Evolutionary conservation across 53 echinoderm and acorn worm genomes (phyloP), one percentile per base, ranked within the genome.

Genomic region (Astropecten irregularis): DNA sequence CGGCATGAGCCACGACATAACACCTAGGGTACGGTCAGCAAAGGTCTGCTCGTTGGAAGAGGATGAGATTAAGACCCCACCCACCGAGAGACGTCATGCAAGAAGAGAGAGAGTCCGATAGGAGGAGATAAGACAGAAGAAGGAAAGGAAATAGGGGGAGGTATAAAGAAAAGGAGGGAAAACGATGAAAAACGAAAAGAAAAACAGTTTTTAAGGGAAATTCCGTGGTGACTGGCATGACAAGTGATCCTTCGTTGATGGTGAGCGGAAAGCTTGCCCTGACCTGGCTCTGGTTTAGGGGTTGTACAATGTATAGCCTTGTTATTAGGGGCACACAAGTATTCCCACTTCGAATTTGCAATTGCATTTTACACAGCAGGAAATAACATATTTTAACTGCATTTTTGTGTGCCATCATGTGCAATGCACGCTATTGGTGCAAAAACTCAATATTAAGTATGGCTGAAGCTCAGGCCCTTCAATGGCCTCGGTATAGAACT

Each of bases 1-100:
- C 4, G 93, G 93, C 62, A 93, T 93, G 21, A 93, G 77, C 93
- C 93, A 93, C 2, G 93, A 86, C 87, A 88, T 87, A n/a, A 68
- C 67, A 37, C 93, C 90, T 0, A 93, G 82, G 11, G 87, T 87
- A 21, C 93, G 77, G 65, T 93, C 79, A 33, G 85, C 88, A 84
- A 93, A 89, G 26, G 93, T 93, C 93, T 93, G 47, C 27, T 26
- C 47, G 50, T 66, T 26, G 37, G 40, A 35, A 36, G 36, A 32
- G 16, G 33, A 29, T 33, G 33, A 31, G 61, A 29, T 16, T 37
- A 36, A 27, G 28, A 26, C 13, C 15, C 35, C 52, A 36, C 28
- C n/a, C 27, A 59, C 25, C 51, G 9, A n/a, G n/a, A n/a, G n/a
- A 59, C 53, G 19, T 39, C 54, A 38, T 26, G 29, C 35, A 71